Base-by-base conservation (phyloP, 1,140 invertebrate genomes). In the Musca domestica region DNA sequence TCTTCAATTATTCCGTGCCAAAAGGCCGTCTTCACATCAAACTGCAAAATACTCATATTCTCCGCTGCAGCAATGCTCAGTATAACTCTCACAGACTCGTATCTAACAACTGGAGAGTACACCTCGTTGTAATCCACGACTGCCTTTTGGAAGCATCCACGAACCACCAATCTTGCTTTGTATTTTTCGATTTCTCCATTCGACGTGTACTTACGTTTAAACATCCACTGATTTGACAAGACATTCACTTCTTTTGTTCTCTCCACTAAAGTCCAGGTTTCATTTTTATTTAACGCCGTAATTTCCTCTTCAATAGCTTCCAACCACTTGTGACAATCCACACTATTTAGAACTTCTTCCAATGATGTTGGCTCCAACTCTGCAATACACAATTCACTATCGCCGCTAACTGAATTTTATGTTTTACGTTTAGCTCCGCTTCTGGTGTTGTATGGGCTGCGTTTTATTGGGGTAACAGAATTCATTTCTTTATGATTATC, bases 1-100 rank as follows among this genome's bases (percentile, higher is more conserved):
- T 70, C 64, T 27, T 77, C 72, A 74, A 84, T 73, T 3, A 73
- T 63, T 47, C 75, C 76, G 67, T 75, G 74, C 17, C 75, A 56
- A 69, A 77, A 81, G 3, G 78, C 77, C 19, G 74, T 72, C 27
- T 76, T 67, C n/a, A 75, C 77, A 74, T 82, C 78, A 73, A 82
- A 75, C 34, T 81, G 78, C 19, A 74, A 47, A 22, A 79, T 75
- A 23, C 75, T 10, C 12, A 81, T 67, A 49, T 73, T 66, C 51
- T 73, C 56, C 46, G 73, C 69, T 10, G 67, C 78, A 41, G 73
- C 69, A 27, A 81, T 46, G 47, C 75, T 74, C 65, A 80, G 70
- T 22, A 82, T 10, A 23, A 49, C 27, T 64, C 69, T n/a, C 5
- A 70, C 48, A 25, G 74, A 70, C 9, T 69, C 71, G 34, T 73